These are phyloP conservation scores for Temnothorax longispinosus DNA, from an alignment of 1,140 invertebrate genomes.

Conservation along the genomic window DNA sequence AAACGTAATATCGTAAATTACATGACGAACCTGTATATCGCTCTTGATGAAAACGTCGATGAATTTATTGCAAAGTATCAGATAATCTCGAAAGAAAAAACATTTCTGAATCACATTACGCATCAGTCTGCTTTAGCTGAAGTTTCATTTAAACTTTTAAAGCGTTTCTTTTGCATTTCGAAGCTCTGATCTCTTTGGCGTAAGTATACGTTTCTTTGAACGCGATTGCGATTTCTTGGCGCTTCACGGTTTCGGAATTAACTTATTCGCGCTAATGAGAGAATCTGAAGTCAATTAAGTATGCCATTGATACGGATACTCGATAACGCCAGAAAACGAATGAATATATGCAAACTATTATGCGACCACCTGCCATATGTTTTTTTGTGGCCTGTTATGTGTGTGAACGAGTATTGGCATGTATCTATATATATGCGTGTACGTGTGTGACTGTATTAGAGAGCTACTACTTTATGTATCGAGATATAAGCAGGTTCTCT, in stretches of 20 bases:
- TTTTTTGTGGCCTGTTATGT: slow-evolving; percentile 30
- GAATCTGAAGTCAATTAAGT: slow-evolving; percentile 82
- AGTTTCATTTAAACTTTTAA: neutral
- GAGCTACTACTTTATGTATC: neutral
- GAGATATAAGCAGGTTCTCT: slow-evolving; percentile 17
- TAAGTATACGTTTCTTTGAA: neutral
- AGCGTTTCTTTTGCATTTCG: neutral
- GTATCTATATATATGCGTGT: neutral
- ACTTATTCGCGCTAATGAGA: slow-evolving; percentile 80
- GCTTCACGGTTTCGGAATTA: slow-evolving; percentile 75
- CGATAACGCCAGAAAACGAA: slow-evolving; percentile 76
- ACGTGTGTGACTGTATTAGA: slow-evolving; percentile 5
- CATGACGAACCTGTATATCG: neutral
- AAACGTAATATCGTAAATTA: slow-evolving; percentile 31
- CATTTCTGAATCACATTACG: neutral
- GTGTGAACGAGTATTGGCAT: slow-evolving; percentile 45
- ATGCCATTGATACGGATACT: slow-evolving; percentile 72
- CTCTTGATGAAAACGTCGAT: neutral
- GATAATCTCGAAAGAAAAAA: neutral
- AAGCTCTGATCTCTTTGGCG: neutral
- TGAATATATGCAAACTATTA: slow-evolving; percentile 81
- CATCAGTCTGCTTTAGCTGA: too few relatives aligned
- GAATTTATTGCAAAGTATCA: neutral
- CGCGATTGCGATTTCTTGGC: slow-evolving; percentile 25
- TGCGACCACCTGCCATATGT: slow-evolving; percentile 72